Conservation (phyloP, 2,888 invertebrate genomes). For the Ormyrus pomaceus region DNA sequence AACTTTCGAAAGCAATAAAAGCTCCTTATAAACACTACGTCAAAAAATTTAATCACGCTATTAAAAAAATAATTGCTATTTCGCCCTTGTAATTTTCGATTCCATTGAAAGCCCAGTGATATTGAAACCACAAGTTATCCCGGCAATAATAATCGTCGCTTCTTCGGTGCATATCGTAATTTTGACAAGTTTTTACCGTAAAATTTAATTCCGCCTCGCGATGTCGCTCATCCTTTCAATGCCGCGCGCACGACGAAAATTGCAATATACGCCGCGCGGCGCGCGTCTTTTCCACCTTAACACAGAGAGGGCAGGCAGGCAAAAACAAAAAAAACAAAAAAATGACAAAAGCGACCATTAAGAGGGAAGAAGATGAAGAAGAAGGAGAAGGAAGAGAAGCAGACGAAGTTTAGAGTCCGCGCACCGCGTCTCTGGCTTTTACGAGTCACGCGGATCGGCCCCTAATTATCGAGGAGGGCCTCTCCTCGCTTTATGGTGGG, state of each 20-base stretch:
- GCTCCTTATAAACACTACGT: too few species aligned
- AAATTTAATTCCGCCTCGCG: conserved; percentile 26
- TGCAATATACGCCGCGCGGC: conserved; percentile 1
- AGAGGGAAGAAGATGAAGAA: conserved; percentile 12
- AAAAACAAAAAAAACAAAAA: conserved; percentile 11
- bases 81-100: conserved; percentile 33
- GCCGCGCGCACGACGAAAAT: not conserved
- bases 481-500: conserved; percentile 65
- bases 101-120: not conserved
- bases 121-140: conserved; percentile 18
- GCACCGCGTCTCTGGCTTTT: conserved; percentile 62
- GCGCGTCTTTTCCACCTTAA: conserved; percentile 1
- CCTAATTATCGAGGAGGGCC: conserved; percentile 68
- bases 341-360: conserved; percentile 19
- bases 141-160: conserved; percentile 12
- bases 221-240: conserved; percentile 30
- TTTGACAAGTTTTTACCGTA: conserved; percentile 17
- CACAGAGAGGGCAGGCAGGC: conserved; percentile 34
- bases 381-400: conserved; percentile 16
- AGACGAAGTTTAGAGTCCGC: conserved; percentile 52
- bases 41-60: too few species aligned
- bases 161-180: not conserved
- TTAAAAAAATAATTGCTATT: conserved; percentile 24
- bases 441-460: conserved; percentile 69
- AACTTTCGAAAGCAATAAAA: too few species aligned